phyloP scores from a whole-genome alignment of 2,888 invertebrate genomes.

The Empis livida region DNA sequence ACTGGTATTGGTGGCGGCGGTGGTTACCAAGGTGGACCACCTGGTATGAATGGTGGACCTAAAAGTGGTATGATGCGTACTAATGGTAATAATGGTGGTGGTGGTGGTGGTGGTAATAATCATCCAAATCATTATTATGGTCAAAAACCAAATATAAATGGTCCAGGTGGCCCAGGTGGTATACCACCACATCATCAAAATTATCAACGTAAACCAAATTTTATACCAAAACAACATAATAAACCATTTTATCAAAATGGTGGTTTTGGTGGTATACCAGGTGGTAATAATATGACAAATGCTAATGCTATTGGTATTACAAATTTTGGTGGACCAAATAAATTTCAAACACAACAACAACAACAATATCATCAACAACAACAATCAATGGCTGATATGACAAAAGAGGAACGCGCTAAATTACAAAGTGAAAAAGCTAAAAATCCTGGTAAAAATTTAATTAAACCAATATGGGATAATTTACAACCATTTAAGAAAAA shows the following conservation, averaged over 20 bases:
- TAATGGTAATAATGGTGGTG: neutral
- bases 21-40: neutral
- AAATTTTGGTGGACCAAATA: neutral
- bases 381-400: conserved; percentile 24
- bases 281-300: neutral
- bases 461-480: conserved; percentile 76
- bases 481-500: conserved; percentile 81
- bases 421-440: conserved; percentile 52
- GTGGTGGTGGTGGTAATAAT: too few relatives aligned
- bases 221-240: conserved; percentile 5
- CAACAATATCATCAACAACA: conserved; percentile 14
- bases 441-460: conserved; percentile 55
- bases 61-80: conserved; percentile 4
- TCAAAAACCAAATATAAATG: conserved; percentile 4
- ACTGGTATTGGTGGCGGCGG: neutral
- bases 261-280: neutral
- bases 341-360: conserved; percentile 5
- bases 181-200: neutral
- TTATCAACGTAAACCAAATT: conserved; percentile 4
- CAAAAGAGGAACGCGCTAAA: conserved; percentile 40
- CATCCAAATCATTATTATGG: neutral
- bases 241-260: conserved; percentile 1
- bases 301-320: neutral
- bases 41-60: conserved; percentile 4
- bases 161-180: too few relatives aligned